Conservation (phyloP, 2,113 vertebrate genomes). For the crab-eating macaque (Macaca fascicularis) region T2T-MFA8v1.1 NC_088378.1:44897001-44897500, state of each 20-base stretch:
- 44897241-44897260: background rate
- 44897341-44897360: background rate
- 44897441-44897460: background rate
- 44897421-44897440: background rate
- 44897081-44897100: background rate
- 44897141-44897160: background rate
- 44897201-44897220: conserved; percentile 13
- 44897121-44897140: conserved; percentile 33
- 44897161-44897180: background rate
- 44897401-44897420: background rate
- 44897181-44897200: conserved; percentile 28
- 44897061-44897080: background rate
- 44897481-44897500: background rate
- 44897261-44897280: conserved; percentile 45
- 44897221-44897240: background rate
- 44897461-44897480: background rate
- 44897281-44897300: conserved; percentile 18
- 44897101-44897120: background rate
- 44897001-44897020: background rate
- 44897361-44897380: background rate
- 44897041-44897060: background rate
- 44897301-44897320: conserved; percentile 7
- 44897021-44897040: conserved; percentile 32
- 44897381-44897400: conserved; percentile 21
- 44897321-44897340: conserved; percentile 19